Evolutionary conservation across 2,113 vertebrate genomes (phyloP), one percentile per base, ranked within the genome.

Genomic region (Vidua chalybeata): DNA sequence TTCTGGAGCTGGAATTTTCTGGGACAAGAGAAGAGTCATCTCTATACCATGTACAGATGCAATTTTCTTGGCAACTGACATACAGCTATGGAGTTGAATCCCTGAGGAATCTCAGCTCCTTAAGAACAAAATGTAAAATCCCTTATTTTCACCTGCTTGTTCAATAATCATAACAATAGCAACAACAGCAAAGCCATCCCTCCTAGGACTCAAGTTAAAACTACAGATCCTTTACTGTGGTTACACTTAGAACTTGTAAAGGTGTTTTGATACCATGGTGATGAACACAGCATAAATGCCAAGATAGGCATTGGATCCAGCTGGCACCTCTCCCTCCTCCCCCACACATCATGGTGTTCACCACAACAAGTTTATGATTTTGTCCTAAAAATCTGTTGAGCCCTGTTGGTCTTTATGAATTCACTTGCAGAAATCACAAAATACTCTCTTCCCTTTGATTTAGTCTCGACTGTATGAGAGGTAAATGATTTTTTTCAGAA

Each of bases 181-280:
- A 88, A 52, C 56, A 87, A 51, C 61, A 86, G 73, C 37, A 89
- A 77, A 85, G 43, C 33, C 71, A 85, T 81, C 24, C 31, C 31
- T 96, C 23, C 35, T 31, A 52, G 75, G 72, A 68, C 30, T 41
- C 11, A 18, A 41, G 58, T 15, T 59, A 43, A 88, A 96, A 93
- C 51, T 63, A 37, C 33, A 91, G 63, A 74, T 52, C 67, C 82
- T 81, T 64, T 31, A 26, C 46, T 83, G 67, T 83, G 68, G 78
- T 85, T 90, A 80, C 93, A 52, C 61, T 78, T 46, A 48, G 46
- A 90, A 78, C 55, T 77, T 78, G 90, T 95, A 87, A 93, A 96
- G 95, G 96, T 97, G 92, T 90, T 93, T 91, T 84, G 94, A 86
- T 96, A 89, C 94, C 88, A 94, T 90, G 85, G 96, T 90, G 94